Evolutionary conservation across 1,140 invertebrate genomes (phyloP).

Genomic region (Homarus americanus): DNA sequence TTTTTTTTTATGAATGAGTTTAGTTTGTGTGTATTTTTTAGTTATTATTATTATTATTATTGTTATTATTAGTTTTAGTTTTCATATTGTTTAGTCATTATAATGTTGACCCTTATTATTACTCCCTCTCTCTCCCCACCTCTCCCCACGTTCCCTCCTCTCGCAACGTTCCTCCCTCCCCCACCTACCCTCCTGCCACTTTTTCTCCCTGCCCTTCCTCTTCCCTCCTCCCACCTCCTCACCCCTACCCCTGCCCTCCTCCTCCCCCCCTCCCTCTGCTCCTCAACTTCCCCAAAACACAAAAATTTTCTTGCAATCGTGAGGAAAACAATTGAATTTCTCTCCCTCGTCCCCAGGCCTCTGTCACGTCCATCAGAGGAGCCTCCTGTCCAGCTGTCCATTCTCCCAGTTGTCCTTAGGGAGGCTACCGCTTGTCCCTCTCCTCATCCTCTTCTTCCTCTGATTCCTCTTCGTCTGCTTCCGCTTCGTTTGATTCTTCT

Average conservation of each 20-base stretch:
- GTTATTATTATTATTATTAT: too few relatives aligned
- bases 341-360: constrained; percentile 43
- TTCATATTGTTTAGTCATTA: too few relatives aligned
- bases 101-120: too few relatives aligned
- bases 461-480: background rate
- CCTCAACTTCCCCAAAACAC: background rate
- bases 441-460: background rate
- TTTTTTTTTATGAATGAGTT: background rate
- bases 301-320: constrained; percentile 58
- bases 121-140: background rate
- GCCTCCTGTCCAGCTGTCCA: constrained; percentile 61
- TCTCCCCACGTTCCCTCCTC: background rate
- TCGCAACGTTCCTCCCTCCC: background rate
- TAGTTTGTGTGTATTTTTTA: too few relatives aligned
- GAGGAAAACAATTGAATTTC: constrained; percentile 66
- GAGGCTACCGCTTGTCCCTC: background rate
- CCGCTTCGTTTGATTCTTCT: background rate
- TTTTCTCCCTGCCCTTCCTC: background rate
- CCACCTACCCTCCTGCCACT: background rate
- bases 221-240: background rate
- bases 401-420: constrained; percentile 42
- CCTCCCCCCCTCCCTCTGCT: background rate
- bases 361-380: constrained; percentile 53
- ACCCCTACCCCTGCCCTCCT: background rate
- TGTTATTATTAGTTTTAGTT: background rate